phyloP scores from a whole-genome alignment of 1,140 invertebrate species.

The Megalopta genalis region DNA sequence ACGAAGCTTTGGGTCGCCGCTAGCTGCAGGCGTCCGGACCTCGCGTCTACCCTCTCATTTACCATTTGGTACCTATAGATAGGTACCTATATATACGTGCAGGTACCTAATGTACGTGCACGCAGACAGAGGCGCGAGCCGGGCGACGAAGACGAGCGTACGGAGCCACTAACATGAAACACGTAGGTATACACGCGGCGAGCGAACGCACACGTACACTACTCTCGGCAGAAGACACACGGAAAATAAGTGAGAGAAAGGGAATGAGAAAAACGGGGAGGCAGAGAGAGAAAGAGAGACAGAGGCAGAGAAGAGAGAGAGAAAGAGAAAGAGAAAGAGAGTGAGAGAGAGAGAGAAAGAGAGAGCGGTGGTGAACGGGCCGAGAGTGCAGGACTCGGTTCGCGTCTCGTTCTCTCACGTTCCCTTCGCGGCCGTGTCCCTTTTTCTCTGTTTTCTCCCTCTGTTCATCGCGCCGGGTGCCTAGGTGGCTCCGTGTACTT shows the following conservation, averaged over 20 bases:
- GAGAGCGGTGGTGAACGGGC: conserved; percentile 54
- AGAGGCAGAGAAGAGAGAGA: conserved; percentile 25
- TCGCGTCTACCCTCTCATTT: conserved; percentile 80
- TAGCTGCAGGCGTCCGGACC: conserved; percentile 78
- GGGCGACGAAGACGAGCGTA: conserved; percentile 46
- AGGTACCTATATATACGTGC: conserved; percentile 73
- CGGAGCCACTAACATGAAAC: conserved; percentile 45
- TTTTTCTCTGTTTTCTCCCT: conserved; percentile 34
- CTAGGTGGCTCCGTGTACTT: conserved; percentile 66
- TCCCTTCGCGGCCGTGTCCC: conserved; percentile 11
- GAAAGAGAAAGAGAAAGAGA: conserved; percentile 19
- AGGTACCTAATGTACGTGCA: conserved; percentile 70
- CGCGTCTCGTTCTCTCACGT: conserved; percentile 12
- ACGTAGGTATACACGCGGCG: conserved; percentile 46
- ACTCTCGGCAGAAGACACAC: conserved; percentile 23
- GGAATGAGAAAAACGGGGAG: conserved; percentile 11
- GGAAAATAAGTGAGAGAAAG: conserved; percentile 19
- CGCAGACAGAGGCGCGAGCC: conserved; percentile 61
- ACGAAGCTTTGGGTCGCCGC: conserved; percentile 80
- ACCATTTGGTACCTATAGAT: conserved; percentile 81
- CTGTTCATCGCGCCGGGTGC: conserved; percentile 41
- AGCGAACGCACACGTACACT: conserved; percentile 3
- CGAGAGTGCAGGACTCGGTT: conserved; percentile 53
- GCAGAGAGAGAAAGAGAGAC: conserved; percentile 16
- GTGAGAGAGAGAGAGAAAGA: conserved; percentile 30